Percentiles rank a stretch among this genome's conserved stretches.
Evolutionary conservation across 2,113 vertebrate genomes (phyloP).

Genomic region (Aramus guarauna): DNA sequence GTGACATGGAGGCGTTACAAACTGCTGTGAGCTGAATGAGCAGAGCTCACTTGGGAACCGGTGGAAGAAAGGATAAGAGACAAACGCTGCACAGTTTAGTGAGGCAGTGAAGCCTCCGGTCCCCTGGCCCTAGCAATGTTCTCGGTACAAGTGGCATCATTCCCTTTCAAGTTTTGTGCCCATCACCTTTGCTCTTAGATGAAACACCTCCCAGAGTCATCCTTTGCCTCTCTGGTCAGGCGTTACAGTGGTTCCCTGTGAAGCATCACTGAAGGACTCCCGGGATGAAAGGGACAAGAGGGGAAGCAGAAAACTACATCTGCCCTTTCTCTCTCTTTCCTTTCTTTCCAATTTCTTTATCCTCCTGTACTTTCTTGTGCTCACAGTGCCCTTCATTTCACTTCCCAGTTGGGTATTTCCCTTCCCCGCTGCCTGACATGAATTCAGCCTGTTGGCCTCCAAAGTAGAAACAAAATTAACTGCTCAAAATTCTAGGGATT

Average conservation of each 20-base stretch:
- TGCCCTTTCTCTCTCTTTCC: not conserved
- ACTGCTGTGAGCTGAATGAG: not conserved
- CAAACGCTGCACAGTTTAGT: not conserved
- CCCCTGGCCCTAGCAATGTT: not conserved
- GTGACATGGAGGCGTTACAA: not conserved
- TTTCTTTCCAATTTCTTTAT: not conserved
- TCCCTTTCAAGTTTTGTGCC: not conserved
- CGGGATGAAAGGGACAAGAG: not conserved
- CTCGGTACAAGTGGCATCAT: fast-evolving
- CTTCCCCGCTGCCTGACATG: not conserved
- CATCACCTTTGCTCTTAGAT: not conserved
- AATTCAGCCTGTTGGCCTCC: not conserved
- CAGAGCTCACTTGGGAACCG: not conserved
- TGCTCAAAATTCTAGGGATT: constrained; percentile 9
- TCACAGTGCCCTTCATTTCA: constrained; percentile 1
- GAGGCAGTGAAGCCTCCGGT: not conserved
- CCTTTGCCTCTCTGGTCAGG: not conserved
- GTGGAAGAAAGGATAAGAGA: not conserved
- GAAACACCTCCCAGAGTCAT: not conserved
- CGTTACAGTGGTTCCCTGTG: not conserved
- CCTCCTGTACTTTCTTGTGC: not conserved
- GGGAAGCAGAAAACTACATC: not conserved
- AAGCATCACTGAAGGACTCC: not conserved
- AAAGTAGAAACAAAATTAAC: constrained; percentile 17
- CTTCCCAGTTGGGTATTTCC: not conserved